Percentiles rank a stretch among this genome's conserved stretches.
Evolutionary conservation across 1,140 invertebrate species (phyloP).

Genomic region (Drosophila ironensis): DNA sequence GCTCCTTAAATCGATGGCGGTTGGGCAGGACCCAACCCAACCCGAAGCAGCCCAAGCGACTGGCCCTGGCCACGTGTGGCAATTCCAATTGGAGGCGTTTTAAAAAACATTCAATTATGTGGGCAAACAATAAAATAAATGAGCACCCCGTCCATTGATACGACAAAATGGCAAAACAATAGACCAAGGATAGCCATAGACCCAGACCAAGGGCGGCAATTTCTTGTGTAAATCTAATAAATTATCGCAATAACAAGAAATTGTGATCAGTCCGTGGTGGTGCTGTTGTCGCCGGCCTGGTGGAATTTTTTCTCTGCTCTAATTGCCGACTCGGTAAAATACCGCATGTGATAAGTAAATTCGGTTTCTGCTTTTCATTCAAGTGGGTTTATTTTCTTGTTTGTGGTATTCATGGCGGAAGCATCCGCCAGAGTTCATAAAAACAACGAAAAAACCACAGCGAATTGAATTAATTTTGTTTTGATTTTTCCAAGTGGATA

Average conservation of each 20-base stretch:
- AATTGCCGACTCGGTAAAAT: slow-evolving; percentile 5
- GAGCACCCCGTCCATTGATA: slow-evolving; percentile 13
- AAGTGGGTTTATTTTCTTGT: not conserved
- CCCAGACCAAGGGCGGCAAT: slow-evolving; percentile 5
- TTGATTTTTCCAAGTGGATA: not conserved
- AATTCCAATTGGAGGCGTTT: slow-evolving; percentile 31
- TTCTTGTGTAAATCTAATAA: slow-evolving; percentile 40
- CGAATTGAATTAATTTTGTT: slow-evolving; percentile 16
- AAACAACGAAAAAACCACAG: not conserved
- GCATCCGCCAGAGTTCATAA: not conserved
- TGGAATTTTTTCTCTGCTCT: slow-evolving; percentile 8
- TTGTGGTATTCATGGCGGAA: not conserved
- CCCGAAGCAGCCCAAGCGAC: too few species aligned
- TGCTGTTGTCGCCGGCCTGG: slow-evolving; percentile 2
- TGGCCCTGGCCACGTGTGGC: slow-evolving; percentile 29
- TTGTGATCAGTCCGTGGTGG: slow-evolving; percentile 16
- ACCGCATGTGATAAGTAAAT: slow-evolving; percentile 14
- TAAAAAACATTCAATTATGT: slow-evolving; percentile 77
- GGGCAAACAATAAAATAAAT: slow-evolving; percentile 69
- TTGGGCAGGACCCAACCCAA: slow-evolving; percentile 26
- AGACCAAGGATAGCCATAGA: slow-evolving; percentile 2
- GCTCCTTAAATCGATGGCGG: slow-evolving; percentile 49
- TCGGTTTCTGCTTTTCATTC: not conserved
- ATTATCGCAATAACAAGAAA: slow-evolving; percentile 32
- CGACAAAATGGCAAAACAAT: slow-evolving; percentile 40